Conservation (phyloP, 2,113 vertebrate species). For the Psammodynastes pulverulentus region DNA sequence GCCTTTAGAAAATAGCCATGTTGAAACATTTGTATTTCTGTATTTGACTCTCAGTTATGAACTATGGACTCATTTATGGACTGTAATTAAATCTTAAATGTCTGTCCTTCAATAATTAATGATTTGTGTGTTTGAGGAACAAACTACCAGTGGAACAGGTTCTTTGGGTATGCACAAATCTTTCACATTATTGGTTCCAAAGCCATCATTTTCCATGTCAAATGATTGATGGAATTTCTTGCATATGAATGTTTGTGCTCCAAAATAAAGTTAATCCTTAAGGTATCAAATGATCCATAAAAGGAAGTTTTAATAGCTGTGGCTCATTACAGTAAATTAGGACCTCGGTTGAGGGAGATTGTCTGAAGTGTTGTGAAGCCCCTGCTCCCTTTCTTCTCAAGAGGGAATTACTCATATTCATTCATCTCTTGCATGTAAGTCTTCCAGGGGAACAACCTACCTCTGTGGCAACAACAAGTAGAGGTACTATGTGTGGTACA, state of each 20-base stretch:
- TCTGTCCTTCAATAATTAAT: background rate
- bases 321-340: background rate
- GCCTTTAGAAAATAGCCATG: background rate
- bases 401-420: background rate
- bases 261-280: background rate
- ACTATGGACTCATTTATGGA: background rate
- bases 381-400: background rate
- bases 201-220: background rate
- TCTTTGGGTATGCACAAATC: background rate
- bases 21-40: background rate
- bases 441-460: background rate
- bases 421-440: background rate
- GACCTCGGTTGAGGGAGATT: background rate
- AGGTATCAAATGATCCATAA: background rate
- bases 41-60: background rate
- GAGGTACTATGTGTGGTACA: background rate
- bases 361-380: background rate
- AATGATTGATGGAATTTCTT: background rate
- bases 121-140: background rate
- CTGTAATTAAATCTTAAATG: background rate
- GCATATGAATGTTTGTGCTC: background rate
- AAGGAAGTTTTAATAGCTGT: background rate
- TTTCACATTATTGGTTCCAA: background rate
- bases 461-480: background rate
- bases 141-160: background rate